These are phyloP conservation scores for Drosophila mayaguana DNA, from an alignment of 2,888 invertebrate genomes.

Conservation along the genomic window DNA sequence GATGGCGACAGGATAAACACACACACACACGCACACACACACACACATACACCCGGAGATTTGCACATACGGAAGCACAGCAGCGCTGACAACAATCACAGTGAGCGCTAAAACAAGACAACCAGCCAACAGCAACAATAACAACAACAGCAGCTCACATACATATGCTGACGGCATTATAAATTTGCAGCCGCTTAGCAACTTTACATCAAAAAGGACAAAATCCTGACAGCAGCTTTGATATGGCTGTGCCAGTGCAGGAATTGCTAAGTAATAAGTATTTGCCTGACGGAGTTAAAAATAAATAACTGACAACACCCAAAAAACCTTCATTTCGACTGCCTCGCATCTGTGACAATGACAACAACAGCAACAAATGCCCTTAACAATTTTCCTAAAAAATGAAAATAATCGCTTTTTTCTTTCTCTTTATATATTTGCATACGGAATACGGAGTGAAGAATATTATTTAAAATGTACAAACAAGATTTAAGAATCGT, in stretches of 20 bases:
- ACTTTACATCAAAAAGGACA: conserved; percentile 64
- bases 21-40: conserved; percentile 19
- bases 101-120: conserved; percentile 70
- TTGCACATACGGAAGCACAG: conserved; percentile 42
- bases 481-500: not conserved
- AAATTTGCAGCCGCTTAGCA: conserved; percentile 73
- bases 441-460: not conserved
- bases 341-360: conserved; percentile 21
- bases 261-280: conserved; percentile 53
- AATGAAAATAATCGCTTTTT: not conserved
- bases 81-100: conserved; percentile 68
- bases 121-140: conserved; percentile 29
- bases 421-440: not conserved
- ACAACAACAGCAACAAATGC: conserved; percentile 7
- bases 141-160: conserved; percentile 29
- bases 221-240: conserved; percentile 49
- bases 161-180: conserved; percentile 58
- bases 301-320: conserved; percentile 34
- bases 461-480: not conserved
- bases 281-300: conserved; percentile 48
- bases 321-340: conserved; percentile 18
- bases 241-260: conserved; percentile 32
- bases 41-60: conserved; percentile 4
- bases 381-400: not conserved
- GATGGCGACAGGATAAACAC: conserved; percentile 73